phyloP scores from a whole-genome alignment of 2,888 invertebrate genomes.

The Ormyrus rosae region DNA sequence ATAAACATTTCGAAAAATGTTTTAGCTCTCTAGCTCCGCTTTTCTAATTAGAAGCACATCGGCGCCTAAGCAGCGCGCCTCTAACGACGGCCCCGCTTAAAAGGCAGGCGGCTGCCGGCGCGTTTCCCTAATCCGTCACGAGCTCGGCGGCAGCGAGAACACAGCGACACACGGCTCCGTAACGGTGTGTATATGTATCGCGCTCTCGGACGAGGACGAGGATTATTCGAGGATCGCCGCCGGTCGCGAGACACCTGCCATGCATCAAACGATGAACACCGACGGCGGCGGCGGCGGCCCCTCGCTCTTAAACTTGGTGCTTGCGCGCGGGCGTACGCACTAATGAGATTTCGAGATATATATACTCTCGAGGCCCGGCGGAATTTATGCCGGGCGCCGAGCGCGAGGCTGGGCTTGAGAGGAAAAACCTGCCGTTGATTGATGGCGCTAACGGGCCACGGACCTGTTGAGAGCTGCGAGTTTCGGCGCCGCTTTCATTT shows the following conservation, averaged over 20 bases:
- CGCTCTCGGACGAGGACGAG: background rate
- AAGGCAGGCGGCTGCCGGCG: no score
- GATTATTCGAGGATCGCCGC: slow-evolving; percentile 45
- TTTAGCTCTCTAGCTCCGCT: no score
- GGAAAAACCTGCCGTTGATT: no score
- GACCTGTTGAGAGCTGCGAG: no score
- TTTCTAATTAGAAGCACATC: no score
- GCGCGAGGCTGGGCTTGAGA: background rate
- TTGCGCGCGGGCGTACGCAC: background rate
- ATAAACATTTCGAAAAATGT: no score
- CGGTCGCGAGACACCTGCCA: slow-evolving; percentile 43
- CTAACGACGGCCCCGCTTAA: background rate
- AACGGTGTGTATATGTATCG: no score
- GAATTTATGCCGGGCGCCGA: background rate
- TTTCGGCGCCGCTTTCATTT: no score
- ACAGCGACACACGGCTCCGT: background rate
- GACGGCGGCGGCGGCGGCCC: background rate
- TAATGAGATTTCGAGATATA: slow-evolving; percentile 34
- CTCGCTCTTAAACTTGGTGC: background rate
- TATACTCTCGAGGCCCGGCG: background rate
- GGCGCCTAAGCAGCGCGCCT: background rate
- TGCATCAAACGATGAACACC: slow-evolving; percentile 32
- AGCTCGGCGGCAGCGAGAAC: background rate
- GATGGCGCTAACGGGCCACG: no score
- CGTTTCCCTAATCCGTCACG: background rate